Conservation (phyloP, 2,797 vertebrate genomes). For the Sandelia bainsii region DNA sequence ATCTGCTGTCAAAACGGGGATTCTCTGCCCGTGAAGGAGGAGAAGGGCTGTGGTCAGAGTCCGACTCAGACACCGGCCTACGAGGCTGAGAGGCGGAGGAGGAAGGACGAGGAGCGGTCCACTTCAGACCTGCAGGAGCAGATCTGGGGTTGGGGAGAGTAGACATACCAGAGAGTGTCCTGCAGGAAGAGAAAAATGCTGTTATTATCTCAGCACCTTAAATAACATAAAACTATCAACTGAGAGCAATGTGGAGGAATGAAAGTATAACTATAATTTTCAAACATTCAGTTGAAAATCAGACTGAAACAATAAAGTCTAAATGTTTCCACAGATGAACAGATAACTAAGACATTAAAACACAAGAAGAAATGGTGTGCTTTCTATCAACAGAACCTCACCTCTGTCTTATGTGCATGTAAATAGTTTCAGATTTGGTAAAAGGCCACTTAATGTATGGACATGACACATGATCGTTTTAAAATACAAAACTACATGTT, state of each 20-base stretch:
- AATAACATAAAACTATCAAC: neutral
- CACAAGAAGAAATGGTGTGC: neutral
- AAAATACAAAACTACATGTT: neutral
- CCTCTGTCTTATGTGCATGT: neutral
- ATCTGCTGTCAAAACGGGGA: slow-evolving; percentile 76
- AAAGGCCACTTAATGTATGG: neutral
- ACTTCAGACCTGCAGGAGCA: slow-evolving; percentile 72
- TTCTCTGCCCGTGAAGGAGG: slow-evolving; percentile 70
- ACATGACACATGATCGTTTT: neutral
- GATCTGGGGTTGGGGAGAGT: slow-evolving; percentile 80
- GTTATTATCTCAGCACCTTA: neutral
- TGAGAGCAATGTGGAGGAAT: neutral
- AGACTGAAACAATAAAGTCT: neutral
- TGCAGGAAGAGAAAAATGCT: slow-evolving; percentile 41
- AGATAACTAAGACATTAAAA: no score
- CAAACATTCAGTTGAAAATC: neutral
- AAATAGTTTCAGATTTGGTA: neutral
- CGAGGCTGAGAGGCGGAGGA: slow-evolving; percentile 79
- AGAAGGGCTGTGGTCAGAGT: slow-evolving; percentile 81
- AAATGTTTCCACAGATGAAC: neutral
- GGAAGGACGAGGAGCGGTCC: slow-evolving; percentile 52
- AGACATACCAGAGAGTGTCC: slow-evolving; percentile 80
- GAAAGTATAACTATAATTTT: neutral
- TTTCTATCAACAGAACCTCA: neutral
- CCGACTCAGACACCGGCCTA: slow-evolving; percentile 82